phyloP scores from a whole-genome alignment of 2,888 invertebrate genomes.

The Luffia ferchaultella region DNA sequence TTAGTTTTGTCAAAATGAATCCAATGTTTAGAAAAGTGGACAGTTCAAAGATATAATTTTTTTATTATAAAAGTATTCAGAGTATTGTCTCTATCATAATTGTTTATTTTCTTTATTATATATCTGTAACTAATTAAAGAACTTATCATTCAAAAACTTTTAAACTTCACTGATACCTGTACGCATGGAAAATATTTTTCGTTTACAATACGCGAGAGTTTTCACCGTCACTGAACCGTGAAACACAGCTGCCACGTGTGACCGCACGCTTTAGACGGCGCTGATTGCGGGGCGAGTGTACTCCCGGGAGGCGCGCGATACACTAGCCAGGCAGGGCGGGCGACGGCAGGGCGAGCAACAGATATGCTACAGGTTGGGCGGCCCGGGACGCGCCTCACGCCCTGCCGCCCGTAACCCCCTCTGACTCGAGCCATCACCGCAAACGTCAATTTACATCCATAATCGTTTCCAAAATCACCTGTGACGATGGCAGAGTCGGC shows the following conservation, averaged over 20 bases:
- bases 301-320: constrained; percentile 21
- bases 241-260: background rate
- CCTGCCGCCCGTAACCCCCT: constrained; percentile 18
- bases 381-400: constrained; percentile 39
- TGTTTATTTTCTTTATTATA: no score
- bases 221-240: background rate
- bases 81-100: no score
- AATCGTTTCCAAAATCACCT: constrained; percentile 48
- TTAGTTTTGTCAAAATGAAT: no score
- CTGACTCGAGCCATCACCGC: constrained; percentile 14
- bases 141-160: no score
- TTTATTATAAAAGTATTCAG: no score
- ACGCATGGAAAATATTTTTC: no score
- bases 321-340: constrained; percentile 4
- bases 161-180: no score
- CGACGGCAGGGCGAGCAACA: constrained; percentile 43
- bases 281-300: constrained; percentile 21
- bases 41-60: no score
- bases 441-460: constrained; percentile 51
- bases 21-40: no score
- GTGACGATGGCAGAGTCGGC: no score
- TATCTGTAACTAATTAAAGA: no score
- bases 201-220: no score
- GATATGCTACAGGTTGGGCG: constrained; percentile 61
- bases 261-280: constrained; percentile 13